These are phyloP conservation scores for Gorsachius goisagi DNA, from an alignment of 2,113 vertebrate genomes.

Conservation along the genomic window DNA sequence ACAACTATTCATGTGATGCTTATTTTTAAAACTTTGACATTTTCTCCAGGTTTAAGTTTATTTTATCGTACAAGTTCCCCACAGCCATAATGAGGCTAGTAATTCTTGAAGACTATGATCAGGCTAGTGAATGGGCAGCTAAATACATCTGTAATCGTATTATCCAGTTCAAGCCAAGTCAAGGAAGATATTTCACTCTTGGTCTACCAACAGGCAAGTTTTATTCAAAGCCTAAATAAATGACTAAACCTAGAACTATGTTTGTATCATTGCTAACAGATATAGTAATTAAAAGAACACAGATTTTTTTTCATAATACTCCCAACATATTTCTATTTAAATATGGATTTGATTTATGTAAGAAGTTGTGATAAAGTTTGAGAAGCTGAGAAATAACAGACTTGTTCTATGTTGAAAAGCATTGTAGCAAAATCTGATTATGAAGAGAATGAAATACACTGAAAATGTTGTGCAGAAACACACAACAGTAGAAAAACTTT, in stretches of 20 bases:
- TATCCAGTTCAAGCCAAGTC: constrained; percentile 86
- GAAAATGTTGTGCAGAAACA: not conserved
- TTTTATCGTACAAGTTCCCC: not conserved
- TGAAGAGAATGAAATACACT: not conserved
- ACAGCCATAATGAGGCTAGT: constrained; percentile 87
- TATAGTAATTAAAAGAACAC: not conserved
- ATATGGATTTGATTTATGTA: not conserved
- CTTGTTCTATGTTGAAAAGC: not conserved
- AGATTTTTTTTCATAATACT: not conserved
- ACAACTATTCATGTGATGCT: not conserved
- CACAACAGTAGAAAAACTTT: constrained; percentile 14
- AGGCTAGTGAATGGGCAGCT: constrained; percentile 96
- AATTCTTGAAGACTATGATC: constrained; percentile 93
- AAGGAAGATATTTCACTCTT: constrained; percentile 88
- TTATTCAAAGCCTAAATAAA: not conserved
- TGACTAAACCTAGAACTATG: not conserved
- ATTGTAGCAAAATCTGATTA: not conserved
- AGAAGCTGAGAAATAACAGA: not conserved
- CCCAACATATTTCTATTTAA: not conserved
- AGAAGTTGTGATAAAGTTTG: not conserved
- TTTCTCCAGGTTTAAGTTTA: constrained; percentile 58
- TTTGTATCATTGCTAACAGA: not conserved
- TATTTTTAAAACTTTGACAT: not conserved
- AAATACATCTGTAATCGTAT: constrained; percentile 97
- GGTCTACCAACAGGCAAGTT: constrained; percentile 92